Percentiles rank a stretch among this genome's conserved stretches.
Conservation (phyloP, 2,888 invertebrate genomes). For the Drosophila leonis region DNA sequence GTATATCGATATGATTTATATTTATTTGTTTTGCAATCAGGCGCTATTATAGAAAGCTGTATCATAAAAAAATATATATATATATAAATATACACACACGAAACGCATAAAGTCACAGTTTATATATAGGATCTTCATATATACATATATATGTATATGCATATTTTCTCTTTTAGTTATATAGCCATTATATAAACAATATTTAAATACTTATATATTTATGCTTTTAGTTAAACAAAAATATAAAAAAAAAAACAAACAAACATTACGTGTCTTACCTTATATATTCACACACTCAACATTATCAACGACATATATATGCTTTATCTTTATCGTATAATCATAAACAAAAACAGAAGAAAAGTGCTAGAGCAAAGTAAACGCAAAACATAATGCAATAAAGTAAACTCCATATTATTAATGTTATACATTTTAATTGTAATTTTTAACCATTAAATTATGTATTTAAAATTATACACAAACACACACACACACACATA, state of each 20-base stretch:
- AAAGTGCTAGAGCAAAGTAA: slow-evolving; percentile 55
- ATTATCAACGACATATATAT: slow-evolving; percentile 75
- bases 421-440: slow-evolving; percentile 66
- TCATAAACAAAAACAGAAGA: slow-evolving; percentile 35
- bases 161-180: slow-evolving; percentile 62
- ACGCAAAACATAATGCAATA: slow-evolving; percentile 53
- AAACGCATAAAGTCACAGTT: slow-evolving; percentile 63
- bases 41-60: slow-evolving; percentile 16
- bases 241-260: slow-evolving; percentile 3
- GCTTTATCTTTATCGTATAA: slow-evolving; percentile 62
- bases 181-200: slow-evolving; percentile 55
- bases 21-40: slow-evolving; percentile 9
- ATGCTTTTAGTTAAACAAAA: slow-evolving; percentile 65
- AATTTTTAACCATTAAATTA: slow-evolving; percentile 73
- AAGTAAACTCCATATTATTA: slow-evolving; percentile 68
- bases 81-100: slow-evolving; percentile 34
- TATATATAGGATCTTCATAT: slow-evolving; percentile 67
- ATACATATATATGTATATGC: slow-evolving; percentile 20
- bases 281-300: slow-evolving; percentile 61
- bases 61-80: slow-evolving; percentile 5
- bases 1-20: slow-evolving; percentile 14
- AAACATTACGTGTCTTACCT: slow-evolving; percentile 66
- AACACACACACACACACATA: slow-evolving; percentile 35
- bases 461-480: slow-evolving; percentile 52
- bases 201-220: slow-evolving; percentile 58